These are phyloP conservation scores for Brachyopa scutellaris DNA, from an alignment of 2,888 invertebrate species.

Conservation along the genomic window DNA sequence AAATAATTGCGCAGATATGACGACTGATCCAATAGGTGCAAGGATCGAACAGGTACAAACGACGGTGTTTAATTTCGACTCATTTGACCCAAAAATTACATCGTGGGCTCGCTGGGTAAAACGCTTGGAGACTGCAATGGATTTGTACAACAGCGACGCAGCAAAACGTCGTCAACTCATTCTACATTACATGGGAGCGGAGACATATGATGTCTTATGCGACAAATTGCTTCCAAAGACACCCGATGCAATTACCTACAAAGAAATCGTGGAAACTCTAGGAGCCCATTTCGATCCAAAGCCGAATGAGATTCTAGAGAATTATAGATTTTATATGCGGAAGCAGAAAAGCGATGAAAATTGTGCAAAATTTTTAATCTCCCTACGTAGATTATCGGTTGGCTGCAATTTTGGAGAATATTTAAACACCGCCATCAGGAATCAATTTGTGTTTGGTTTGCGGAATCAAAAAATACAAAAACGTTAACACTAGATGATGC, in stretches of 20 bases:
- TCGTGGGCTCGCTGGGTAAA: conserved; percentile 44
- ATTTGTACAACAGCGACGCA: conserved; percentile 17
- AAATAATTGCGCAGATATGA: too few species aligned
- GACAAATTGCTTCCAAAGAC: conserved; percentile 40
- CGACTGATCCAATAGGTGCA: background rate
- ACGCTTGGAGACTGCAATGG: conserved; percentile 36
- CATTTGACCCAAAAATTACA: conserved; percentile 29
- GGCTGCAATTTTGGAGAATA: conserved; percentile 48
- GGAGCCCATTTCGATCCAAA: conserved; percentile 42
- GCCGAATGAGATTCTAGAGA: conserved; percentile 54
- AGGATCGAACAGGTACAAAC: background rate
- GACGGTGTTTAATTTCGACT: conserved; percentile 34
- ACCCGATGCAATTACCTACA: conserved; percentile 34
- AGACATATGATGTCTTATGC: conserved; percentile 34
- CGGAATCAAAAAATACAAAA: too few species aligned
- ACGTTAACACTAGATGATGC: conserved; percentile 37
- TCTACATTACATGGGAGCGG: conserved; percentile 44
- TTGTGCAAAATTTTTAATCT: conserved; percentile 28
- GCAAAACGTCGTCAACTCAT: conserved; percentile 25
- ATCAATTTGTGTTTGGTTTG: conserved; percentile 10
- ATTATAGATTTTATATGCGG: conserved; percentile 54
- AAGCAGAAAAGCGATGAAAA: conserved; percentile 45
- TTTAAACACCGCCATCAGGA: conserved; percentile 18
- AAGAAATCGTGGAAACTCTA: conserved; percentile 32
- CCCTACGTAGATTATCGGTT: conserved; percentile 25